These are phyloP conservation scores for Struthidea cinerea DNA, from an alignment of 2,113 vertebrate genomes.

Conservation along the genomic window DNA sequence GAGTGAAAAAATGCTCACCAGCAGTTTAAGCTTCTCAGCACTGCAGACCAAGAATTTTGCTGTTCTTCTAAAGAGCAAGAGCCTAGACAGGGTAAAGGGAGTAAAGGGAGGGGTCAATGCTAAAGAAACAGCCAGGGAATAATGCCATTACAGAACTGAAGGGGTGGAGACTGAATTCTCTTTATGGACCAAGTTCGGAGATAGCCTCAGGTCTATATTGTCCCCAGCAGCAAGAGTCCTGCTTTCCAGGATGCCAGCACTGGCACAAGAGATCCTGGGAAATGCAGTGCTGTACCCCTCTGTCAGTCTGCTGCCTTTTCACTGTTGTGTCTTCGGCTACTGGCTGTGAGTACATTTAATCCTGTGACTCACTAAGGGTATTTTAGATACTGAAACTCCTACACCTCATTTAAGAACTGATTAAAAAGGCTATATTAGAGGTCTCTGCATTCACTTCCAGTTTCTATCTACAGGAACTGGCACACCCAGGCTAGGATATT, in stretches of 20 bases:
- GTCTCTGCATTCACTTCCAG: not conserved
- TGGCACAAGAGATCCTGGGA: not conserved
- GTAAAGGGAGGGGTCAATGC: not conserved
- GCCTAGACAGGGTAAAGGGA: too few species aligned
- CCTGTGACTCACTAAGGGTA: not conserved
- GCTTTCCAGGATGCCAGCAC: not conserved
- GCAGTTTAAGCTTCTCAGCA: not conserved
- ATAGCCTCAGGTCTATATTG: not conserved
- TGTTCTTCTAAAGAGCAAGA: not conserved
- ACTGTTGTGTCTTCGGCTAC: not conserved
- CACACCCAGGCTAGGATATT: not conserved
- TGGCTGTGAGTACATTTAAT: not conserved
- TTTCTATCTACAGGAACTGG: not conserved
- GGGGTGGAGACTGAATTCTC: not conserved
- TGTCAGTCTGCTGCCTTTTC: not conserved
- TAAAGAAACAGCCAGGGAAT: not conserved
- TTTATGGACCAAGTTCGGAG: not conserved
- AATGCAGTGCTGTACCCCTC: fast-evolving
- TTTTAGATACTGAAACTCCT: not conserved
- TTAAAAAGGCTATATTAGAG: not conserved
- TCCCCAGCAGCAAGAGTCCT: not conserved
- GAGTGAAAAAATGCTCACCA: not conserved
- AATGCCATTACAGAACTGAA: not conserved
- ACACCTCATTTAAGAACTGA: not conserved
- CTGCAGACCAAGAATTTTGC: not conserved